phyloP scores from a whole-genome alignment of 1,140 invertebrate species.

The Ditylenchus dipsaci region DNA sequence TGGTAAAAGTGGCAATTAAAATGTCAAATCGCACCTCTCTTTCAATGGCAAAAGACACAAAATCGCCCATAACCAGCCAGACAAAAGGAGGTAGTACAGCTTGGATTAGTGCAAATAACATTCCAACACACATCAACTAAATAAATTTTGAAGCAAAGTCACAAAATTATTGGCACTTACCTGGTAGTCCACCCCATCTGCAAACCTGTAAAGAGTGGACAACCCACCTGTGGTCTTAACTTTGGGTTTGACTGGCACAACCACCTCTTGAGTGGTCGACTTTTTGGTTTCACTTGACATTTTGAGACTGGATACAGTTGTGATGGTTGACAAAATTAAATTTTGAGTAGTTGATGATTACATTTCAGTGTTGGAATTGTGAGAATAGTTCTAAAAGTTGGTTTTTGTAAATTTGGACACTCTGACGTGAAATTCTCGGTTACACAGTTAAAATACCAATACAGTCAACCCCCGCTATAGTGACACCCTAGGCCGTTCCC shows the following conservation, averaged over 20 bases:
- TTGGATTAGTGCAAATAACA: constrained; percentile 50
- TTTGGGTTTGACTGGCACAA: background rate
- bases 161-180: background rate
- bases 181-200: constrained; percentile 5
- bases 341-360: too few relatives aligned
- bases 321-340: too few relatives aligned
- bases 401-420: too few relatives aligned
- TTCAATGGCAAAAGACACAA: constrained; percentile 46
- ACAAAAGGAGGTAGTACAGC: constrained; percentile 52
- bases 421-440: too few relatives aligned
- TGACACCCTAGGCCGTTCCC: too few relatives aligned
- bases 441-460: too few relatives aligned
- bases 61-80: constrained; percentile 56
- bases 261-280: too few relatives aligned
- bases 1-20: background rate
- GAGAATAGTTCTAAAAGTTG: too few relatives aligned
- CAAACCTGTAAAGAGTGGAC: constrained; percentile 3
- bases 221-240: background rate
- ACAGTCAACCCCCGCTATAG: too few relatives aligned
- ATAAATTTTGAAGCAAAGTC: background rate
- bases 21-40: constrained; percentile 29
- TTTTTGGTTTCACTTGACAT: too few relatives aligned
- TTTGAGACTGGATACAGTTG: too few relatives aligned
- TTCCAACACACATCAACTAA: constrained; percentile 47
- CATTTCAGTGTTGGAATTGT: too few relatives aligned